phyloP scores from a whole-genome alignment of 35 echinoderm and acorn worm genomes.

The Hemicentrotus pulcherrimus region DNA sequence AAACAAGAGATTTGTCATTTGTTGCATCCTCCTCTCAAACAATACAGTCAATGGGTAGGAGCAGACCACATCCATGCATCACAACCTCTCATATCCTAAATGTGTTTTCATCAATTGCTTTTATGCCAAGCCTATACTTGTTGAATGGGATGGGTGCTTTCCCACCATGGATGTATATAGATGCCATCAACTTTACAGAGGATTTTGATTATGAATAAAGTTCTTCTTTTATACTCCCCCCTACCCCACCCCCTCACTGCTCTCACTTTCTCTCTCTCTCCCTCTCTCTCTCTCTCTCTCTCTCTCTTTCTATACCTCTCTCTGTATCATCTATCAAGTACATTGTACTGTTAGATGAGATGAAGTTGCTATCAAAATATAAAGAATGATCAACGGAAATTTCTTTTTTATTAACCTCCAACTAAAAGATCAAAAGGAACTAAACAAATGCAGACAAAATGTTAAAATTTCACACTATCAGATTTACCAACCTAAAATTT shows the following conservation, averaged over 20 bases:
- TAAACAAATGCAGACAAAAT: too few species aligned
- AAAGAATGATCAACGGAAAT: neutral
- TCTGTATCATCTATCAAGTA: neutral
- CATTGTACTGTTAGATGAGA: neutral
- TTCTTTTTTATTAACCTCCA: too few species aligned
- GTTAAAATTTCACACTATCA: too few species aligned
- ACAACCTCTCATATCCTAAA: slow-evolving; percentile 7
- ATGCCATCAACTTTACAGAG: neutral
- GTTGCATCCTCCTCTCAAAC: neutral
- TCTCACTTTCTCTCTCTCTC: neutral
- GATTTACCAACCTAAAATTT: too few species aligned
- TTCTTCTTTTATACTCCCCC: neutral
- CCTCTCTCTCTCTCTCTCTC: neutral
- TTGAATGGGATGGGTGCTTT: neutral
- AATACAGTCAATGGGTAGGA: neutral
- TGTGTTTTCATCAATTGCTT: slow-evolving; percentile 41
- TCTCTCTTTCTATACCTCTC: too few species aligned
- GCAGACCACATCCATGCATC: slow-evolving; percentile 24
- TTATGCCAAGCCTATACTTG: neutral
- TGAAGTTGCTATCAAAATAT: neutral
- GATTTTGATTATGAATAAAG: too few species aligned
- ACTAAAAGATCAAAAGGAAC: too few species aligned
- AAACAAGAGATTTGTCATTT: neutral
- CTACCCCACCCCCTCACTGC: neutral
- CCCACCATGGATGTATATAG: neutral